A percentile compares a stretch with the other conserved stretches of the same genome.
Evolutionary conservation across 2,113 vertebrate genomes (phyloP).

Genomic region (Notothenia coriiceps): DNA sequence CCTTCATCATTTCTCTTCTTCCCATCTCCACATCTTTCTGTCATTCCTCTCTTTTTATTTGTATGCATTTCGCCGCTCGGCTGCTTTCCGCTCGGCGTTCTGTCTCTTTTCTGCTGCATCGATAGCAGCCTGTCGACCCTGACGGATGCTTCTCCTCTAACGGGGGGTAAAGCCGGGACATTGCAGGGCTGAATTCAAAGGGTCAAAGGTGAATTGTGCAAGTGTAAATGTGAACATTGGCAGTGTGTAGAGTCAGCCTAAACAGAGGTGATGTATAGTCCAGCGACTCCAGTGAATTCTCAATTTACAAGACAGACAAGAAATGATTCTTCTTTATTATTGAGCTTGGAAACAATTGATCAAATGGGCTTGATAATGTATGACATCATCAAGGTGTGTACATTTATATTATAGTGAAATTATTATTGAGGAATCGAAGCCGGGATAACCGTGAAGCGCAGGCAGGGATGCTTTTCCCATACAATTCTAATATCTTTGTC

Average conservation of each 20-base stretch:
- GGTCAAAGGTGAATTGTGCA: conserved; percentile 62
- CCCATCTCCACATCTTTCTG: conserved; percentile 10
- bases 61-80: not conserved
- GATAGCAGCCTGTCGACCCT: conserved; percentile 41
- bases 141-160: conserved; percentile 50
- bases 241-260: not conserved
- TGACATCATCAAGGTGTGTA: too few relatives aligned
- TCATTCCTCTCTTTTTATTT: conserved; percentile 12
- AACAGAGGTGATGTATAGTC: too few relatives aligned
- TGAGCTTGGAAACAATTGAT: too few relatives aligned
- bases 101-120: conserved; percentile 44
- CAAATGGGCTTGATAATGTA: too few relatives aligned
- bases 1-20: conserved; percentile 20
- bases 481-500: too few relatives aligned
- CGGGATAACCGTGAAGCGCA: too few relatives aligned
- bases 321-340: too few relatives aligned
- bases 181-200: conserved; percentile 29
- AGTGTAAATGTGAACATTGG: conserved; percentile 24
- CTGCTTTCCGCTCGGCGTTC: not conserved
- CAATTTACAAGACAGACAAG: too few relatives aligned
- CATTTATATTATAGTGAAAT: too few relatives aligned
- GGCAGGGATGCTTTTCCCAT: too few relatives aligned
- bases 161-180: conserved; percentile 29
- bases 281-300: too few relatives aligned
- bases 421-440: too few relatives aligned